A percentile compares a stretch with the other conserved stretches of the same genome.
phyloP scores from a whole-genome alignment of 53 echinoderm and acorn worm genomes.

The Holothuria scabra region DNA sequence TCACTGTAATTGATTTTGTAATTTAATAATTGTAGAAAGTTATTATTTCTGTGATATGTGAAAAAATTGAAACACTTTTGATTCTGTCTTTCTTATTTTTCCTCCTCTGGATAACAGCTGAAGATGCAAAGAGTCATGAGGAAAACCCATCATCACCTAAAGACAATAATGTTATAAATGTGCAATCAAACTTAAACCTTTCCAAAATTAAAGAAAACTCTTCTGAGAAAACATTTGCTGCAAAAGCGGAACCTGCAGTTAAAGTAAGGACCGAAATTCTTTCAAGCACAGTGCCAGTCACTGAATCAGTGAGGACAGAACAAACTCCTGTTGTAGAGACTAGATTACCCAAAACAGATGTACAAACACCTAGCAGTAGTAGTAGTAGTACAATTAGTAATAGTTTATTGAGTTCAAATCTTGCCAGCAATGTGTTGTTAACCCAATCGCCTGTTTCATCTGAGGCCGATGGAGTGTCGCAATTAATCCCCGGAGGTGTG shows the following conservation, averaged over 20 bases:
- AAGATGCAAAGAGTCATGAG: not conserved
- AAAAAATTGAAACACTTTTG: too few species aligned
- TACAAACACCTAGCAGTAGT: not conserved
- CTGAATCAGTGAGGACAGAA: constrained; percentile 10
- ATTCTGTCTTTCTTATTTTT: too few species aligned
- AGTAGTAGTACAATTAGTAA: not conserved
- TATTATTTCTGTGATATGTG: too few species aligned
- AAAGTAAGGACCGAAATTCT: not conserved
- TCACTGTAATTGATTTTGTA: too few species aligned
- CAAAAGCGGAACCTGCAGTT: constrained; percentile 12
- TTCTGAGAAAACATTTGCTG: not conserved
- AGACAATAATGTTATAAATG: constrained; percentile 40
- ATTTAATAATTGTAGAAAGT: too few species aligned
- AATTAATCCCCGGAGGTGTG: constrained; percentile 66
- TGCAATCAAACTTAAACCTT: constrained; percentile 50
- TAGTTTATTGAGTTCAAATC: constrained; percentile 34
- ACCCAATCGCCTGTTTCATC: not conserved
- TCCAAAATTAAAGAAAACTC: constrained; percentile 39
- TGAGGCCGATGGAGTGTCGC: constrained; percentile 53
- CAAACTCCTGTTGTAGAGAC: not conserved
- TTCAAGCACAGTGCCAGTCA: constrained; percentile 13
- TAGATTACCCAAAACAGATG: constrained; percentile 8
- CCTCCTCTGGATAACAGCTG: too few species aligned
- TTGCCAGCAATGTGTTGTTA: constrained; percentile 34
- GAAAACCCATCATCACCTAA: constrained; percentile 26